Conservation (phyloP, 2,113 vertebrate genomes). For the Macaca mulatta region DNA sequence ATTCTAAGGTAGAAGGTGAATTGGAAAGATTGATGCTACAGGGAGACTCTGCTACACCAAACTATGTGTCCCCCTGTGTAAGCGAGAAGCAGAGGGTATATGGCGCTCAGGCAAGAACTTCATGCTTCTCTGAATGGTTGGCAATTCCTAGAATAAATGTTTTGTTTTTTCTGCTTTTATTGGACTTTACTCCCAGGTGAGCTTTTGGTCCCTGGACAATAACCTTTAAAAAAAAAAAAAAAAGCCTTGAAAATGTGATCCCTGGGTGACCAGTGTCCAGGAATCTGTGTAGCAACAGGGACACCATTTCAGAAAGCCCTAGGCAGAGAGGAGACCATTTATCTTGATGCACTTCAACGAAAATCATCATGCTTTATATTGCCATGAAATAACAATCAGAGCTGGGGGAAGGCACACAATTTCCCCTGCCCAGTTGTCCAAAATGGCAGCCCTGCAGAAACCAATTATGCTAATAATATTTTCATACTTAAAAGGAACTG, state of each 20-base stretch:
- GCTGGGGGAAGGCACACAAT: constrained; percentile 65
- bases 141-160: neutral
- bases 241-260: constrained; percentile 52
- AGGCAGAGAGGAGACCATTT: constrained; percentile 58
- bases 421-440: constrained; percentile 74
- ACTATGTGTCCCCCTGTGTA: rapidly evolving
- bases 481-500: constrained; percentile 76
- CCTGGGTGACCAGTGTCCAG: constrained; percentile 50
- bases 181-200: neutral
- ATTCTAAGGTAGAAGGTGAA: neutral
- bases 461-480: constrained; percentile 78
- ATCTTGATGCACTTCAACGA: constrained; percentile 56
- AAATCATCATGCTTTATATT: constrained; percentile 70
- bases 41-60: neutral
- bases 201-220: constrained; percentile 20
- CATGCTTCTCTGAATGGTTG: neutral
- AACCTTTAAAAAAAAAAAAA: constrained; percentile 10
- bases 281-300: constrained; percentile 75
- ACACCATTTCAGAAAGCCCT: constrained; percentile 58
- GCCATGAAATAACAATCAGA: constrained; percentile 69
- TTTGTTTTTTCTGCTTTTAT: constrained; percentile 19
- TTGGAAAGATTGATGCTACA: neutral
- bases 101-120: neutral
- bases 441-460: constrained; percentile 75
- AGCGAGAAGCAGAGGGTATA: neutral